Evolutionary conservation across 2,888 invertebrate species (phyloP).

Genomic region (Papilio protenor): DNA sequence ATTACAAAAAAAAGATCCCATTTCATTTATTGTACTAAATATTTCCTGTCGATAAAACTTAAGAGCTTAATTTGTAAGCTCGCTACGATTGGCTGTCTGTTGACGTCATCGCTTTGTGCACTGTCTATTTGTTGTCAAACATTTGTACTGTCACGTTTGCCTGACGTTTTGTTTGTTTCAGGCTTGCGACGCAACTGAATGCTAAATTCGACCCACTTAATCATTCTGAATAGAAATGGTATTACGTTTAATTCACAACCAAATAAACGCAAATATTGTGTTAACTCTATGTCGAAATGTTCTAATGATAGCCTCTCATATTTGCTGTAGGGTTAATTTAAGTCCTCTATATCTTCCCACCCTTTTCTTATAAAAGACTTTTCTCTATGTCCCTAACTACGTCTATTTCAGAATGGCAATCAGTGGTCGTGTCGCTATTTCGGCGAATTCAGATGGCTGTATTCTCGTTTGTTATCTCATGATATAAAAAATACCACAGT

Average conservation of each 20-base stretch:
- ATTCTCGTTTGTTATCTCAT: too few relatives aligned
- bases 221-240: neutral
- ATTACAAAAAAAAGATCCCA: neutral
- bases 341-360: too few relatives aligned
- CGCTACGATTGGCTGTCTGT: neutral
- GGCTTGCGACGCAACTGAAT: neutral
- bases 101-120: neutral
- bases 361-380: too few relatives aligned
- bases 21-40: neutral
- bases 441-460: too few relatives aligned
- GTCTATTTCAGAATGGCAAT: too few relatives aligned
- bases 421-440: too few relatives aligned
- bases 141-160: slow-evolving; percentile 1
- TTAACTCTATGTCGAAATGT: too few relatives aligned
- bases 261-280: neutral
- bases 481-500: too few relatives aligned
- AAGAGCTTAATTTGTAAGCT: neutral
- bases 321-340: too few relatives aligned
- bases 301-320: too few relatives aligned
- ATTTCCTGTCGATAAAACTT: neutral
- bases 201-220: neutral
- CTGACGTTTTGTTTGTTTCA: neutral
- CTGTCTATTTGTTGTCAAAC: neutral
- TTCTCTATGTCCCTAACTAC: too few relatives aligned
- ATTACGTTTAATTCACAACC: neutral